Evolutionary conservation across 2,797 vertebrate genomes (phyloP).

Genomic region (Etheostoma perlongum): DNA sequence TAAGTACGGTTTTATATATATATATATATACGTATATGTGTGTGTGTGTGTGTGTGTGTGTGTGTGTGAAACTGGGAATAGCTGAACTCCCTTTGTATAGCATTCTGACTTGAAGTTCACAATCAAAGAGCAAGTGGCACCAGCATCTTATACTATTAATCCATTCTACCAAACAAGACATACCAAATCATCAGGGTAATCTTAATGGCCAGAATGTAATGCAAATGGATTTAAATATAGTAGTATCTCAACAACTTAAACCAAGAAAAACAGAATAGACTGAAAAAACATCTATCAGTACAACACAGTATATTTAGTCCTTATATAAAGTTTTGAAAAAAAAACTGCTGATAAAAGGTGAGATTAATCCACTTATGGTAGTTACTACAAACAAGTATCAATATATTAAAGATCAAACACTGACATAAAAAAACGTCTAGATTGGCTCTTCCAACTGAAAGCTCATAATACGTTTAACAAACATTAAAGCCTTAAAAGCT

Average conservation of each 20-base stretch:
- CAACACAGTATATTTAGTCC: neutral
- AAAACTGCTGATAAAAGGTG: slow-evolving; percentile 12
- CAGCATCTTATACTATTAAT: slow-evolving; percentile 41
- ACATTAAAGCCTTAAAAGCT: slow-evolving; percentile 48
- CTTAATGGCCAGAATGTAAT: neutral
- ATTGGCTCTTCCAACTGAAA: slow-evolving; percentile 25
- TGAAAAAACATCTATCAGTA: slow-evolving; percentile 36
- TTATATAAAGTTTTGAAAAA: slow-evolving; percentile 16
- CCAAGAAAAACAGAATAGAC: slow-evolving; percentile 20
- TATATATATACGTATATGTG: too few relatives aligned
- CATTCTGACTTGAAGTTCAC: slow-evolving; percentile 51
- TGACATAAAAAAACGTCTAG: slow-evolving; percentile 8
- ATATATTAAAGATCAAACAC: slow-evolving; percentile 42
- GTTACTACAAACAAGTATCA: slow-evolving; percentile 46
- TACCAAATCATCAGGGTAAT: slow-evolving; percentile 4
- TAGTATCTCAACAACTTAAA: slow-evolving; percentile 11
- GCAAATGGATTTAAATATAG: slow-evolving; percentile 1
- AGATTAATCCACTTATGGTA: slow-evolving; percentile 33
- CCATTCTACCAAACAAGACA: slow-evolving; percentile 17
- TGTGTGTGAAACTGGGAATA: slow-evolving; percentile 12
- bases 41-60: too few relatives aligned
- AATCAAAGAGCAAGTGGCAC: slow-evolving; percentile 46
- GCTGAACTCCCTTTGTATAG: slow-evolving; percentile 40
- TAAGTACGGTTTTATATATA: slow-evolving; percentile 26
- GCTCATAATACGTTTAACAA: slow-evolving; percentile 36